Evolutionary conservation across 2,888 invertebrate genomes (phyloP).

Genomic region (Mycalesis mineus): DNA sequence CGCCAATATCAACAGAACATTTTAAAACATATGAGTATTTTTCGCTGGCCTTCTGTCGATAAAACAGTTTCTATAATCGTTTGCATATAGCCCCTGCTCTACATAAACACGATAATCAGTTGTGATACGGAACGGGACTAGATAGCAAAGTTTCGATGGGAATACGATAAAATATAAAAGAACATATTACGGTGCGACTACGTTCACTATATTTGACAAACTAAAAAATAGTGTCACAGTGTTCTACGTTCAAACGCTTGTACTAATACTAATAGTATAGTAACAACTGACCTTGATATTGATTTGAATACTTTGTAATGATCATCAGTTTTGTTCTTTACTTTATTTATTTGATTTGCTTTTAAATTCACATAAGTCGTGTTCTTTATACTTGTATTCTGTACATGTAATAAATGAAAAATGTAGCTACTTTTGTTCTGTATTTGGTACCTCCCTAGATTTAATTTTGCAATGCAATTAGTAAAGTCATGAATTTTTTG

Average conservation of each 20-base stretch:
- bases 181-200: neutral
- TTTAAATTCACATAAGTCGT: too few relatives aligned
- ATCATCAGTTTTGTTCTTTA: too few relatives aligned
- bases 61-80: conserved; percentile 5
- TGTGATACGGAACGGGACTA: neutral
- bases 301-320: neutral
- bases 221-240: neutral
- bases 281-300: neutral
- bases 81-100: neutral
- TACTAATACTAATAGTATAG: neutral
- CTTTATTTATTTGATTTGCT: too few relatives aligned
- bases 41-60: neutral
- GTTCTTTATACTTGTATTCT: too few relatives aligned
- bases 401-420: too few relatives aligned
- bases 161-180: neutral
- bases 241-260: neutral
- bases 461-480: too few relatives aligned
- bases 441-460: too few relatives aligned
- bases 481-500: too few relatives aligned
- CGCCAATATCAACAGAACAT: neutral
- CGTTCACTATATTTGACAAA: conserved; percentile 2
- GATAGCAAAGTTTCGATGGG: neutral
- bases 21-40: neutral
- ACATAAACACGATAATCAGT: neutral
- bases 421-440: too few relatives aligned